Base-by-base conservation (phyloP, 2,113 vertebrate genomes). In the Channa maculata region DNA sequence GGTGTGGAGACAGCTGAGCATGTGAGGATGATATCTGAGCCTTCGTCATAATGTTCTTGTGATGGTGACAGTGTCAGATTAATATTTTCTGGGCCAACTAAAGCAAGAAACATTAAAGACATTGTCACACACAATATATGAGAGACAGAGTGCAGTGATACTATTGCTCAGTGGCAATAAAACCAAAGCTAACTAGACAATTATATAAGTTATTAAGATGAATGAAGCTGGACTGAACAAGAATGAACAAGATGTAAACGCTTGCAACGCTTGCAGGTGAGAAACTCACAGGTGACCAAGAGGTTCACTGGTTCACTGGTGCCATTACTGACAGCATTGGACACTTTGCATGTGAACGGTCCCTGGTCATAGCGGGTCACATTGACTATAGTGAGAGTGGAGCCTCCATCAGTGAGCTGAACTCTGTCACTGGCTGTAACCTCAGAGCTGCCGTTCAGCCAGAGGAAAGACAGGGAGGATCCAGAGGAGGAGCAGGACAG, bases 371-470 rank as follows among this genome's bases (percentile, higher is more conserved):
- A 77, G 45, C 87, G 83, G 8, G 55, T 77, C 71, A 90, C 79
- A 9, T 9, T 74, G 24, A 6, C 3, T 65, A 92, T 66, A 7
- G 74, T 87, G 44, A 93, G 80, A 54, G n/a, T 86, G 5, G 66
- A 43, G 74, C 44, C 51, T 54, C 68, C 83, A 64, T 82, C 70
- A n/a, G 60, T 84, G 70, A 92, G 12, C 34, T 83, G 84, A 57
- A 92, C 83, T 81, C 87, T 70, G 8, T 75, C 83, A 38, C 81
- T 73, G 48, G 43, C 34, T 65, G 59, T 82, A n/a, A 92, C 54
- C 77, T 84, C 79, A 74, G 82, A 85, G 84, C 83, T 90, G 65
- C 63, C 5, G 67, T 92, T 92, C 53, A 86, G 46, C 90, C 90
- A 92, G 24, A 43, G 48, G 73, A 86, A 90, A 41, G 80, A 75